These are phyloP conservation scores for Abramis brama DNA, from an alignment of 2,113 vertebrate species.

Conservation along the genomic window DNA sequence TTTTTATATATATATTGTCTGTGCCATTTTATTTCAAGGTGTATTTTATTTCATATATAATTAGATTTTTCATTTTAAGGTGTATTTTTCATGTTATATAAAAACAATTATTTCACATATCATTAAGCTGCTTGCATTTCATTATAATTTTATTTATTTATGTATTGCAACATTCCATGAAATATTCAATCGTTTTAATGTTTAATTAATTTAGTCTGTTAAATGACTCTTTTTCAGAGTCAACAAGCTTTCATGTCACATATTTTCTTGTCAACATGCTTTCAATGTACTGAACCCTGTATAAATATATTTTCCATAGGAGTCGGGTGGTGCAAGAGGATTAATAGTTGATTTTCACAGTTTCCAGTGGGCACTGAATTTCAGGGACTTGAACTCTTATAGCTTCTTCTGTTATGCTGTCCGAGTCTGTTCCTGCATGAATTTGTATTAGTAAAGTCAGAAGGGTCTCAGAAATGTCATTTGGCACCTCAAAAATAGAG, in stretches of 20 bases:
- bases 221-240: not conserved
- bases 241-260: too few species aligned
- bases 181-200: not conserved
- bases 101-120: too few species aligned
- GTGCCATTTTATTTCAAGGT: not conserved
- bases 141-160: not conserved
- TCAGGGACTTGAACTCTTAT: not conserved
- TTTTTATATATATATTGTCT: not conserved
- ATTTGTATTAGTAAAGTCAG: not conserved
- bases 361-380: not conserved
- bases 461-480: not conserved
- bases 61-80: not conserved
- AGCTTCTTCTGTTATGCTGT: not conserved
- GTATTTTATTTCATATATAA: not conserved
- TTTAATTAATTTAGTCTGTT: not conserved
- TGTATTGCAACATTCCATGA: not conserved
- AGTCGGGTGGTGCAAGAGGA: not conserved
- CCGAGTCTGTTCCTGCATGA: not conserved
- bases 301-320: not conserved
- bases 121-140: not conserved
- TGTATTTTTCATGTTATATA: not conserved
- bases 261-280: not conserved
- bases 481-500: not conserved
- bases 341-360: not conserved
- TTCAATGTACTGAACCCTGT: not conserved